A percentile compares a stretch with the other conserved stretches of the same genome.
These are phyloP conservation scores for Darevskia mixta DNA, from an alignment of 2,797 vertebrate species.

Conservation along the genomic window DNA sequence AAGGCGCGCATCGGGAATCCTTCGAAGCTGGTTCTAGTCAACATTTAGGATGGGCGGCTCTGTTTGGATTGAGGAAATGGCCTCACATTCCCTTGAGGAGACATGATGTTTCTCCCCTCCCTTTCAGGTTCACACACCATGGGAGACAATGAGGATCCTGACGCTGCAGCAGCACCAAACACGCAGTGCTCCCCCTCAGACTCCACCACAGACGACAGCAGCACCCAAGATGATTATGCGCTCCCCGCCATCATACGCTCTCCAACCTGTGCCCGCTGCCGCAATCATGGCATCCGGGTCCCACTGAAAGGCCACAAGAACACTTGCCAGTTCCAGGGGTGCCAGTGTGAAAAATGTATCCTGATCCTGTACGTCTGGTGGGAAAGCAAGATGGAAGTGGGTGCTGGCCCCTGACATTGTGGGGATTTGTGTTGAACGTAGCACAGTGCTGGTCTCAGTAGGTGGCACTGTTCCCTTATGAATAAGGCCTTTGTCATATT, in stretches of 20 bases:
- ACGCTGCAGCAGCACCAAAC: not conserved
- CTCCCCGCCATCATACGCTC: constrained; percentile 54
- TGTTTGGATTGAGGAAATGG: not conserved
- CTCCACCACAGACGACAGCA: constrained; percentile 11
- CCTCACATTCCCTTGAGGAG: not conserved
- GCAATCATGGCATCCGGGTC: constrained; percentile 69
- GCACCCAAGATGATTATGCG: constrained; percentile 1
- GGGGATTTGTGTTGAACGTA: not conserved
- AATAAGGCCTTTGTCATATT: constrained; percentile 3
- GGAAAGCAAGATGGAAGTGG: not conserved
- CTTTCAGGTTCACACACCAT: constrained; percentile 37
- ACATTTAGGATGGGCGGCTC: not conserved
- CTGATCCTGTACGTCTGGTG: constrained; percentile 69
- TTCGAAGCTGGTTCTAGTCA: not conserved
- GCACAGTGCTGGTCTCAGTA: not conserved
- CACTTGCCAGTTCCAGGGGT: constrained; percentile 71
- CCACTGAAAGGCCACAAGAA: constrained; percentile 75
- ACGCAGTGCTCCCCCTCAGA: constrained; percentile 33
- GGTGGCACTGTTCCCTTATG: not conserved
- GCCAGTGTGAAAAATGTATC: constrained; percentile 74
- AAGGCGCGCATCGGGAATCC: fast-evolving
- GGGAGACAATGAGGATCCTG: constrained; percentile 38
- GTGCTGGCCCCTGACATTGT: not conserved
- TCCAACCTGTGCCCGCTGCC: constrained; percentile 75
- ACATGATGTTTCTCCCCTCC: not conserved